phyloP scores from a whole-genome alignment of 2,797 vertebrate species.

The Scarus forsteni region DNA sequence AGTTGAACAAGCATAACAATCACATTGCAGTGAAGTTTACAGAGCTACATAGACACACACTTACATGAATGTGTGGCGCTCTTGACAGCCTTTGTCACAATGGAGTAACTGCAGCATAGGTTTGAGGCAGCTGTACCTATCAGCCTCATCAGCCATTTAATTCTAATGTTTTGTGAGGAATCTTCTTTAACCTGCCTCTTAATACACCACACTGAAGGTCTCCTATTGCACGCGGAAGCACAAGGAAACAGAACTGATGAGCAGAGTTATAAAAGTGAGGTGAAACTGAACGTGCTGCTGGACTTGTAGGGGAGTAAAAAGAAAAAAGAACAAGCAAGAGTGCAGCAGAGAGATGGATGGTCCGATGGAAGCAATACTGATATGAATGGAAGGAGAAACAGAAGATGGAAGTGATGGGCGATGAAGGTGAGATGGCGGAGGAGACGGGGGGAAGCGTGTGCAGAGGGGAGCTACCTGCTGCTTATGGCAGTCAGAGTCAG shows the following conservation, averaged over 20 bases:
- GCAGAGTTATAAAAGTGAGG: neutral
- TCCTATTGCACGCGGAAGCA: neutral
- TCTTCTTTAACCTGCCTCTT: no score
- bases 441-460: constrained; percentile 60
- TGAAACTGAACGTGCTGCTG: neutral
- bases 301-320: neutral
- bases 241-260: neutral
- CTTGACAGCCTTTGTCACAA: no score
- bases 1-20: no score
- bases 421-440: constrained; percentile 60
- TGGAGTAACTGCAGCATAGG: no score
- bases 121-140: no score
- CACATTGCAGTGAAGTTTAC: no score
- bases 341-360: constrained; percentile 35
- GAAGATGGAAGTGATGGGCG: constrained; percentile 63
- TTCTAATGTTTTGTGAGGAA: no score
- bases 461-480: constrained; percentile 78
- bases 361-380: constrained; percentile 34
- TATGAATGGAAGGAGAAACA: constrained; percentile 52
- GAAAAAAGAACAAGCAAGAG: neutral
- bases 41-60: no score
- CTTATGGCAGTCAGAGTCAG: constrained; percentile 85
- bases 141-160: no score
- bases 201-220: no score
- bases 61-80: no score